phyloP scores from a whole-genome alignment of 2,888 invertebrate species.

The Phengaris arion region DNA sequence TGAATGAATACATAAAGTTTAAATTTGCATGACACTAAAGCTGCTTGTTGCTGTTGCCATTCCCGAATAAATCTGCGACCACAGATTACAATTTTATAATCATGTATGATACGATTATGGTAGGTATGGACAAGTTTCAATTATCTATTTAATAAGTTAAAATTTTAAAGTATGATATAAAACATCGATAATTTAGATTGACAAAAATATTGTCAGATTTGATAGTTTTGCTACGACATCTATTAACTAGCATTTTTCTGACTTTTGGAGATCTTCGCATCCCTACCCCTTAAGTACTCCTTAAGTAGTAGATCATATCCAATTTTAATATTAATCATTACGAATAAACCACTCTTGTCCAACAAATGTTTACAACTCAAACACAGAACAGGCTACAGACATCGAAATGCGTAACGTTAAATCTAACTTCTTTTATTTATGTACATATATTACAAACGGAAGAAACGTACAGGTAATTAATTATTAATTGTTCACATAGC shows the following conservation, averaged over 20 bases:
- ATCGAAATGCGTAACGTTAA: conserved; percentile 24
- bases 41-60: background rate
- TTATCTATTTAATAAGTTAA: background rate
- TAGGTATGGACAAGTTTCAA: conserved; percentile 10
- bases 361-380: conserved; percentile 13
- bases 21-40: background rate
- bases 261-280: conserved; percentile 8
- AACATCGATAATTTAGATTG: conserved; percentile 9
- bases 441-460: conserved; percentile 28
- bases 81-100: background rate
- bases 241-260: conserved; percentile 14
- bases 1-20: background rate
- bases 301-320: conserved; percentile 14
- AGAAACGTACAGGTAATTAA: background rate
- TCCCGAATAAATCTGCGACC: background rate
- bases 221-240: conserved; percentile 18
- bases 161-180: conserved; percentile 8
- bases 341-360: conserved; percentile 16
- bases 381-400: conserved; percentile 22
- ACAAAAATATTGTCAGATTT: conserved; percentile 13
- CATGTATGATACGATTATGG: background rate
- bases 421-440: conserved; percentile 26
- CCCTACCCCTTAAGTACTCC: conserved; percentile 20
- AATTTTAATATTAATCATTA: conserved; percentile 2
- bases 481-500: conserved; percentile 2